Base-by-base conservation (phyloP, 2,888 invertebrate species). In the Mythimna ferrago region DNA sequence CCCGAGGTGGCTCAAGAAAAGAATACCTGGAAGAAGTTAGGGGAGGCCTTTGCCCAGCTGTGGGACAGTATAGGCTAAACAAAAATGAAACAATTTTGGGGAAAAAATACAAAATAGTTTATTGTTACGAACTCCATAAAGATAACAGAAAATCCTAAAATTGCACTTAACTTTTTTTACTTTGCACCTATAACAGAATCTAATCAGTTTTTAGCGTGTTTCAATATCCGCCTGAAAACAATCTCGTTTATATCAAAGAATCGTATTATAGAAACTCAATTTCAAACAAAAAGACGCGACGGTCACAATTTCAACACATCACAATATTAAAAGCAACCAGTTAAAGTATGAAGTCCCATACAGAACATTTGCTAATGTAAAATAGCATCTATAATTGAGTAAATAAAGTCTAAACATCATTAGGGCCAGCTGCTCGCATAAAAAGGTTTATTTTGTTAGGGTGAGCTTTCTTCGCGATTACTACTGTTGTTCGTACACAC, bases 401-500 rank as follows among this genome's bases (percentile, higher is more conserved):
- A 0, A 0, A 76, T 92, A 94, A 87, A 88, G 91, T 87, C 80
- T 71, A 87, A 73, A 76, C 66, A 78, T 79, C 57, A 77, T 86
- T 83, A 78, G 68, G 73, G 74, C 84, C 86, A 91, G 89, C 88
- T 89, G 89, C 87, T 83, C 84, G 83, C 86, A 90, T 85, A 84
- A 92, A 92, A 92, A 92, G 83, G 88, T 91, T 90, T 92, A 89
- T 92, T 93, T 91, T 89, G 91, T 89, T 76, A 93, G 94, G 95
- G 94, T 91, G 90, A 89, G 93, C 93, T 95, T 95, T 94, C 95
- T 95, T 96, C 82, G 90, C 93, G 92, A 91, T 91, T 92, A 91
- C 91, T 92, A 90, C 90, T 93, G 92, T 95, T 94, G 93, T 94
- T 93, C 91, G 90, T 79, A 74, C 77, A 89, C 91, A 88, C 84